Percentiles rank a stretch among this genome's conserved stretches.
These are phyloP conservation scores for Eleutherodactylus coqui DNA, from an alignment of 2,797 vertebrate species.

Conservation along the genomic window DNA sequence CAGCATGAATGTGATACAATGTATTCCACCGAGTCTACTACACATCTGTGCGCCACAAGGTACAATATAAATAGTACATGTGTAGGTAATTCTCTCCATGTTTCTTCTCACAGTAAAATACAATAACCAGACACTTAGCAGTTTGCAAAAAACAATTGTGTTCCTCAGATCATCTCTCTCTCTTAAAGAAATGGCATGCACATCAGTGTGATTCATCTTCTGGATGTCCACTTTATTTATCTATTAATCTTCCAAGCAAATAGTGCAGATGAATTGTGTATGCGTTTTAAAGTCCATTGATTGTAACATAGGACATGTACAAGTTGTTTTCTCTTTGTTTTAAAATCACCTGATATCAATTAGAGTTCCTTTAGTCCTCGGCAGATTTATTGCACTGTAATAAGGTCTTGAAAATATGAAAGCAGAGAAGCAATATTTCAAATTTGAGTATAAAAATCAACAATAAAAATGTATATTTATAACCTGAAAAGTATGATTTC, in stretches of 20 bases:
- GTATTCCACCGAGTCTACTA: background rate
- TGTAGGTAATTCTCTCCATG: conserved; percentile 33
- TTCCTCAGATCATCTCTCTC: conserved; percentile 18
- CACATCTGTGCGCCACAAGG: conserved; percentile 27
- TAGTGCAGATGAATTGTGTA: conserved; percentile 69
- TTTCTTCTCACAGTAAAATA: conserved; percentile 28
- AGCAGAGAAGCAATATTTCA: conserved; percentile 86
- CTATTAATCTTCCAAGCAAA: conserved; percentile 69
- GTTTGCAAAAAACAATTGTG: conserved; percentile 39
- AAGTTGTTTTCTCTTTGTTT: conserved; percentile 69
- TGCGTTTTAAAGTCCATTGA: conserved; percentile 66
- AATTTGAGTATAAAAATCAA: conserved; percentile 83
- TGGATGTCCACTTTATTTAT: conserved; percentile 64
- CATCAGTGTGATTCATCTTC: conserved; percentile 41
- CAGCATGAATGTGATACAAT: background rate
- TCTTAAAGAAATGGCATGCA: conserved; percentile 13
- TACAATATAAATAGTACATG: conserved; percentile 19
- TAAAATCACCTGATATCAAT: conserved; percentile 82
- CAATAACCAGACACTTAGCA: conserved; percentile 10
- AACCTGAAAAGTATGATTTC: conserved; percentile 86
- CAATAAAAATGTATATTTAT: conserved; percentile 87
- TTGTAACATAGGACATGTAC: conserved; percentile 72
- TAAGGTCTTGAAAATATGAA: conserved; percentile 84
- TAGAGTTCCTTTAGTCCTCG: conserved; percentile 78
- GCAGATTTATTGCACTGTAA: conserved; percentile 82